These are phyloP conservation scores for Cyanoderma ruficeps DNA, from an alignment of 2,113 vertebrate species.

Conservation along the genomic window DNA sequence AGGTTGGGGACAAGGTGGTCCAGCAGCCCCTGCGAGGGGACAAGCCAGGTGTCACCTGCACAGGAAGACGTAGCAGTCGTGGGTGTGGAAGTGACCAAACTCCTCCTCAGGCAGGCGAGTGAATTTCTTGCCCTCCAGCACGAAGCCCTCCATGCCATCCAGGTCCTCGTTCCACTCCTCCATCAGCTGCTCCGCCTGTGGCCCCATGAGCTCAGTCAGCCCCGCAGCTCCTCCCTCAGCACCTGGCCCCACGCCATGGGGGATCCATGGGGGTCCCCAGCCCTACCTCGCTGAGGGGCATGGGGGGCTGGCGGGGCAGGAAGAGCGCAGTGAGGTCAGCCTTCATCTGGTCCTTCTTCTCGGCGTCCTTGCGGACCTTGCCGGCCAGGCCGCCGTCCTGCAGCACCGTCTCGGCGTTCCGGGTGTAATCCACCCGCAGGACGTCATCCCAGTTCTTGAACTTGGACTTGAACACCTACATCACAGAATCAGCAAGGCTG, in stretches of 20 bases:
- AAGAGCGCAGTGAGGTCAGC: conserved; percentile 95
- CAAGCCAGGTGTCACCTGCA: conserved; percentile 81
- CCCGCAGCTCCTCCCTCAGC: neutral
- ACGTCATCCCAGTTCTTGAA: conserved; percentile 99
- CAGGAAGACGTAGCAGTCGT: conserved; percentile 98
- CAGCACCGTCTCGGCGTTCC: conserved; percentile 88
- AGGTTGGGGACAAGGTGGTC: rapidly evolving
- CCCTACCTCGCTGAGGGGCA: conserved; percentile 88
- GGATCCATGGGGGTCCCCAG: rapidly evolving
- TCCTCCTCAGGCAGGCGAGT: conserved; percentile 94
- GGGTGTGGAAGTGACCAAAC: conserved; percentile 94
- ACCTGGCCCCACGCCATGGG: rapidly evolving
- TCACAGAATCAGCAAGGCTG: neutral
- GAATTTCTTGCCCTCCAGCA: conserved; percentile 96
- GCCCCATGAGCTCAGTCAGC: rapidly evolving
- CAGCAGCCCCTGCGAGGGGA: neutral
- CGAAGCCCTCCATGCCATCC: conserved; percentile 98
- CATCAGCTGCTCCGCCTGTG: conserved; percentile 92
- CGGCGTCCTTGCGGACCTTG: conserved; percentile 91
- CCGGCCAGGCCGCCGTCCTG: conserved; percentile 79
- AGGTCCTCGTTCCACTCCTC: conserved; percentile 98
- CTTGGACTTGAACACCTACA: conserved; percentile 94
- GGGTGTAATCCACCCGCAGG: conserved; percentile 93
- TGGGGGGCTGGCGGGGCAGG: conserved; percentile 90
- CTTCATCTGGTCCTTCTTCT: conserved; percentile 96